Evolutionary conservation across 1,140 invertebrate genomes (phyloP), one percentile per base, ranked within the genome.

Genomic region (Drosophila punjabiensis): DNA sequence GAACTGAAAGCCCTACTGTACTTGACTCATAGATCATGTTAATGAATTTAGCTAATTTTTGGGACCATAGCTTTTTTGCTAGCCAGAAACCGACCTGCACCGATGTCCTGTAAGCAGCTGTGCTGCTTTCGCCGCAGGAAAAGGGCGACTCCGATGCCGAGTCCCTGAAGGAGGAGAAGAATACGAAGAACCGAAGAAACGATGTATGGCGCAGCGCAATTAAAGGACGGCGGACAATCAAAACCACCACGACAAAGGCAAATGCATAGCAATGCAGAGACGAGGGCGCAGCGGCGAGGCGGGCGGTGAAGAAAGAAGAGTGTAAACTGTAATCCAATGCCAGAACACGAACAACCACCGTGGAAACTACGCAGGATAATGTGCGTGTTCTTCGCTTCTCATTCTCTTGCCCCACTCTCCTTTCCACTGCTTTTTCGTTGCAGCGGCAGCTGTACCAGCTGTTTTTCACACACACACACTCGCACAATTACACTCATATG

Each of bases 231-330:
- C 75, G 56, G 67, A 55, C 35, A 59, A 65, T 24, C 43, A 59
- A 48, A 76, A 74, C 52, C 61, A 80, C 61, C 81, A 67, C 53
- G 56, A 52, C 56, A 63, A 66, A 45, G 58, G 60, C 69, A 84
- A 74, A 77, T 87, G 85, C 85, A 88, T 88, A 81, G 81, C 75
- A 89, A 88, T 88, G 85, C 85, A 87, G 45, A 87, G 45, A 64
- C 50, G 56, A 73, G 43, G 61, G 67, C 48, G 59, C 60, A 39
- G 37, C 24, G 35, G 37, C 9, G 59, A 4, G 41, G 41, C 9
- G 30, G 41, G 41, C 9, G 30, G 24, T 5, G 43, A 52, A 75
- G 24, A 64, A 77, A 41, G 61, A 77, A 69, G 64, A 68, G 45
- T 30, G 61, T 48, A 52, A 65, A 41, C 28, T 79, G 67, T 74